Conservation (phyloP, 2,797 vertebrate genomes). For the Glossophaga mutica region DNA sequence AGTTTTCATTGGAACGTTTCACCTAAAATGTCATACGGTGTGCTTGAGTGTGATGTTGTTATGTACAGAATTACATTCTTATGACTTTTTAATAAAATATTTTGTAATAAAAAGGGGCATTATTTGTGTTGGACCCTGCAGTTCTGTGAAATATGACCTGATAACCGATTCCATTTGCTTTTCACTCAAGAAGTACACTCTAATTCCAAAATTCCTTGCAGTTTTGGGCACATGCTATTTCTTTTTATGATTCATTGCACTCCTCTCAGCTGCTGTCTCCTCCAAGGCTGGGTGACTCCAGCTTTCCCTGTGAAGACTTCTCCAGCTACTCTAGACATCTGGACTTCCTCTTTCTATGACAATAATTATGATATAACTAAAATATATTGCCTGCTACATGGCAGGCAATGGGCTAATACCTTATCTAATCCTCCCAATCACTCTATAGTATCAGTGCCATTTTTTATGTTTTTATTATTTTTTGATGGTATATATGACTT, state of each 20-base stretch:
- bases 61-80: no score
- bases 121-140: no score
- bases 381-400: neutral
- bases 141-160: neutral
- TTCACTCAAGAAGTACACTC: neutral
- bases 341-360: neutral
- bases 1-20: no score
- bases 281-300: neutral
- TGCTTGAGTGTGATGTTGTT: no score
- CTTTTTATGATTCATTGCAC: neutral
- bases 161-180: neutral
- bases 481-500: no score
- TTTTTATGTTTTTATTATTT: no score
- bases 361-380: neutral
- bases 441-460: neutral
- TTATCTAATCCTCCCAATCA: neutral
- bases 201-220: neutral
- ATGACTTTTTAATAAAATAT: no score
- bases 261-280: neutral
- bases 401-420: neutral
- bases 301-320: neutral
- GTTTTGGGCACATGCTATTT: neutral
- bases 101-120: no score
- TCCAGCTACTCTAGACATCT: neutral
- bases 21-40: no score